phyloP scores from a whole-genome alignment of 2,888 invertebrate species.

The Orthosia cruda region DNA sequence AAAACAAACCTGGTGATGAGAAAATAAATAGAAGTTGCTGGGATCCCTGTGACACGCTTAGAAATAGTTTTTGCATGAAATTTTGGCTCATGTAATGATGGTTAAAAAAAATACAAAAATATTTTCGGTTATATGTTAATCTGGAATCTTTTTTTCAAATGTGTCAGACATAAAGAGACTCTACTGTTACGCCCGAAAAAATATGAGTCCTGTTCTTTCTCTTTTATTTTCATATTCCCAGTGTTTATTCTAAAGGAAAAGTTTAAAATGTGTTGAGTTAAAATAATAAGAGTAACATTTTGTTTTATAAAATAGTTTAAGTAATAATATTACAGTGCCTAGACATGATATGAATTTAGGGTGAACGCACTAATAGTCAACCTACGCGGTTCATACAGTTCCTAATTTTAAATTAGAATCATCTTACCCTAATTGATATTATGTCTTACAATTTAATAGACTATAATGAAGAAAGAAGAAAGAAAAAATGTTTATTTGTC shows the following conservation, averaged over 20 bases:
- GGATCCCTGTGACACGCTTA: neutral
- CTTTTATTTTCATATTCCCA: constrained; percentile 9
- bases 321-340: constrained; percentile 64
- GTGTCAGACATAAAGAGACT: neutral
- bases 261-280: neutral
- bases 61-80: neutral
- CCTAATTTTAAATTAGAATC: constrained; percentile 58
- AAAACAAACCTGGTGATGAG: neutral
- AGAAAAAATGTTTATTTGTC: no score
- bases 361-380: constrained; percentile 43
- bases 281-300: constrained; percentile 24
- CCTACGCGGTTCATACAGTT: constrained; percentile 49
- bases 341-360: constrained; percentile 69
- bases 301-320: constrained; percentile 44
- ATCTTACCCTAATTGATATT: constrained; percentile 63
- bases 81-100: no score
- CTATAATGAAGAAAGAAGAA: no score
- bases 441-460: constrained; percentile 64
- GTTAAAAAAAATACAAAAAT: neutral
- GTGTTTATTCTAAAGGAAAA: constrained; percentile 15
- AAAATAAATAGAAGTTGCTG: neutral
- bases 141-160: neutral
- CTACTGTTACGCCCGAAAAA: neutral
- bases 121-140: neutral
- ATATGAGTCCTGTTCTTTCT: constrained; percentile 26